phyloP scores from a whole-genome alignment of 1,140 invertebrate genomes.

The Solen grandis region DNA sequence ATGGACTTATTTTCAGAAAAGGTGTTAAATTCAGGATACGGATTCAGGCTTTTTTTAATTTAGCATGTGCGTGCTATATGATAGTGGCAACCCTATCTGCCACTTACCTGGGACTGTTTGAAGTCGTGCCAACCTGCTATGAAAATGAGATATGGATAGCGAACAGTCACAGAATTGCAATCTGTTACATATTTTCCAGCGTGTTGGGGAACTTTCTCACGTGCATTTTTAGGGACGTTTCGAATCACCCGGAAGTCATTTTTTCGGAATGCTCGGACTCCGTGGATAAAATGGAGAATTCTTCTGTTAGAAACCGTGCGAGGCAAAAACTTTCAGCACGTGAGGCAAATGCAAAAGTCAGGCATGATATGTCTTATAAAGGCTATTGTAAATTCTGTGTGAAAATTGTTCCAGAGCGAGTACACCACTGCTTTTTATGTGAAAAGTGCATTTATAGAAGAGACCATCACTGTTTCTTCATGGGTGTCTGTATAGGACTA shows the following conservation, averaged over 20 bases:
- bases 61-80: constrained; percentile 16
- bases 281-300: not conserved
- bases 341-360: not conserved
- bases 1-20: constrained; percentile 22
- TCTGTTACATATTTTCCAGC: constrained; percentile 38
- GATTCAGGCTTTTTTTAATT: constrained; percentile 23
- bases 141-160: not conserved
- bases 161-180: constrained; percentile 1
- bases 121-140: constrained; percentile 32
- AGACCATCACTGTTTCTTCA: constrained; percentile 97
- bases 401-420: constrained; percentile 56
- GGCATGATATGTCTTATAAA: not conserved
- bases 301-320: not conserved
- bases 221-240: constrained; percentile 19
- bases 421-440: constrained; percentile 71
- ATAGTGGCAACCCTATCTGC: constrained; percentile 4
- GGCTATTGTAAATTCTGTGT: constrained; percentile 55
- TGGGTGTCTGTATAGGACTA: constrained; percentile 93
- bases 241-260: not conserved
- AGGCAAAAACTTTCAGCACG: not conserved
- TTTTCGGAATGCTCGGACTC: not conserved
- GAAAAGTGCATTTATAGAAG: constrained; percentile 80
- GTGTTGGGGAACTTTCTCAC: constrained; percentile 39
- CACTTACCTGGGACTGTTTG: constrained; percentile 25
- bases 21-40: not conserved